Evolutionary conservation across 2,113 vertebrate genomes (phyloP), one percentile per base, ranked within the genome.

Genomic region (Megalops atlanticus): DNA sequence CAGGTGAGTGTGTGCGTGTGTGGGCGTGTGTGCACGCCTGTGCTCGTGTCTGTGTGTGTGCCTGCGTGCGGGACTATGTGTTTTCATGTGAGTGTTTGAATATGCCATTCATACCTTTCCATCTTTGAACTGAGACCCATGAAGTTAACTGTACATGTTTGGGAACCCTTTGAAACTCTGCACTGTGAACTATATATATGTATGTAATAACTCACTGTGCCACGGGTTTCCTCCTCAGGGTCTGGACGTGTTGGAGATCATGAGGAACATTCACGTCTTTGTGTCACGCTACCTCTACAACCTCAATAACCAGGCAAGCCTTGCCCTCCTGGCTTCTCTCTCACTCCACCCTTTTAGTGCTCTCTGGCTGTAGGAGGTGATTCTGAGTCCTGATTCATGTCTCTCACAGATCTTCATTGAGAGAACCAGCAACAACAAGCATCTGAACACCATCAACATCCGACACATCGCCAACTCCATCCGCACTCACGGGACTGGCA

Each of bases 191-290:
- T 31, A 16, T n/a, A n/a, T n/a, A n/a, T n/a, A n/a, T n/a, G n/a
- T n/a, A n/a, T 1, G 5, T 52, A 3, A 70, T 18, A 0, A 81
- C 31, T 83, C 54, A 27, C 36, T n/a, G 24, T 24, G 31, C 35
- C 84, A 16, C 87, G 45, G 18, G 21, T 64, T 31, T 45, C 91
- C 84, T 45, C 87, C 89, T 80, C 87, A 99, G 97, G 98, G 98
- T 82, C 92, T 99, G 86, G 98, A 99, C 84, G 98, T 99, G 84
- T 88, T 99, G 90, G 98, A 99, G 93, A 99, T 99, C 82, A 99
- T 99, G 98, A 96, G 98, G 92, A 99, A 99, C 89, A 99, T 99
- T 89, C 98, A 99, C 36, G 96, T 99, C 14, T 99, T 99, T 93
- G 98, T 99, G 49, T 99, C 98, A 0, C 96, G 97, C 80, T 99